Base-by-base conservation (phyloP, 2,888 invertebrate species). In the Cheilosia vernalis region DNA sequence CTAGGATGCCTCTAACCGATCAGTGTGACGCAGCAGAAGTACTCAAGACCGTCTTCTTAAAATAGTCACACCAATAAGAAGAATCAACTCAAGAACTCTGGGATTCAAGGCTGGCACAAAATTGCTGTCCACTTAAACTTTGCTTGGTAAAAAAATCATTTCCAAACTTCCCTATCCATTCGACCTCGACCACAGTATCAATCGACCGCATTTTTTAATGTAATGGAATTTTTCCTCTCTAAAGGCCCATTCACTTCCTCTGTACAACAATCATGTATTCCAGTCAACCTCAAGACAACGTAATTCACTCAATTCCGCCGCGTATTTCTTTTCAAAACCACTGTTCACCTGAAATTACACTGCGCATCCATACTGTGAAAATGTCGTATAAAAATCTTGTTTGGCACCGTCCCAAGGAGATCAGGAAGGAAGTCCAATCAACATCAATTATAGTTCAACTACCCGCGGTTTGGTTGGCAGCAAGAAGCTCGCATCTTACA, bases 341-440 rank as follows among this genome's bases (percentile, higher is more conserved):
- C 17, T 42, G 40, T 40, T 42, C 17, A 66, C 27, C 17, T 7
- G 42, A 49, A 51, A 60, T 27, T 27, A 47, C 10, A 44, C 37
- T 7, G 5, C 17, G n/a, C 55, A 58, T n/a, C 19, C 58, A 6
- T 47, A 3, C 37, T 37, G 37, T 13, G 3, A 37, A 13, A 37
- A 2, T n/a, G 37, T 63, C 56, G 44, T 73, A 4, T 3, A 49
- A 74, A 76, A 76, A 76, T 70, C 84, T 84, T 42, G 80, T 79
- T 76, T 80, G 55, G 64, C 47, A 24, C 24, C 47, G 27, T 47
- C 40, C 74, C 84, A 84, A 84, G 84, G 84, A 51, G 74, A 84
- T 40, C 84, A 84, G 79, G 84, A 84, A 84, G 84, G 74, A 84
- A 84, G 70, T 70, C 40, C 37, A 40, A 30, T 5, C 24, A 10